Conservation (phyloP, 2,888 invertebrate species). For the Amiota communis region DNA sequence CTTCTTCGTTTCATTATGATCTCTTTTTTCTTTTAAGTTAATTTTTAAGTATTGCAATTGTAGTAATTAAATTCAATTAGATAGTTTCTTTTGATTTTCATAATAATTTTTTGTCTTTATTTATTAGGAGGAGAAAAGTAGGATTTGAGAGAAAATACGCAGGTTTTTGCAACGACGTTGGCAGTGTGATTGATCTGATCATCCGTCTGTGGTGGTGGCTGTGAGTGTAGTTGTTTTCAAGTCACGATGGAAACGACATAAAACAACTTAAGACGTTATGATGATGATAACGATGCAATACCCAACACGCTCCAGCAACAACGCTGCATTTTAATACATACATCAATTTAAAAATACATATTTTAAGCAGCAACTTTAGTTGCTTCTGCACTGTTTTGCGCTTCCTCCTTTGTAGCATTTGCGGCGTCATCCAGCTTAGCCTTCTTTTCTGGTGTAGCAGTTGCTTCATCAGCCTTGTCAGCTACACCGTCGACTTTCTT, state of each 20-base stretch:
- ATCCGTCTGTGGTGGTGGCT: conserved; percentile 43
- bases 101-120: conserved; percentile 15
- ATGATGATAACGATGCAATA: conserved; percentile 46
- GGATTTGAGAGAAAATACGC: conserved; percentile 14
- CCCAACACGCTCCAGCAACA: conserved; percentile 34
- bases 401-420: conserved; percentile 70
- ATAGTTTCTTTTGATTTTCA: background rate
- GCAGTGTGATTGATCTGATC: conserved; percentile 30
- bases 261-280: conserved; percentile 45
- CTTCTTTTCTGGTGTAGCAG: conserved; percentile 73
- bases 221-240: conserved; percentile 43
- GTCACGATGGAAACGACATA: conserved; percentile 37
- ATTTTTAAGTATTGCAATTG: conserved; percentile 22
- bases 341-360: conserved; percentile 43
- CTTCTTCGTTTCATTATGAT: conserved; percentile 8
- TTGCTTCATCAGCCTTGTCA: conserved; percentile 68
- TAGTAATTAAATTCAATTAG: conserved; percentile 20
- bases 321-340: too few relatives aligned
- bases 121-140: background rate
- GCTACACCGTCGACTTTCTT: conserved; percentile 70
- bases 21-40: conserved; percentile 12
- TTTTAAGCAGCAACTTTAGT: conserved; percentile 73
- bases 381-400: conserved; percentile 72
- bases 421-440: conserved; percentile 71
- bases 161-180: conserved; percentile 19